Percentiles rank a stretch among this genome's conserved stretches.
These are phyloP conservation scores for Hormaphis cornu DNA, from an alignment of 1,140 invertebrate genomes.

Conservation along the genomic window DNA sequence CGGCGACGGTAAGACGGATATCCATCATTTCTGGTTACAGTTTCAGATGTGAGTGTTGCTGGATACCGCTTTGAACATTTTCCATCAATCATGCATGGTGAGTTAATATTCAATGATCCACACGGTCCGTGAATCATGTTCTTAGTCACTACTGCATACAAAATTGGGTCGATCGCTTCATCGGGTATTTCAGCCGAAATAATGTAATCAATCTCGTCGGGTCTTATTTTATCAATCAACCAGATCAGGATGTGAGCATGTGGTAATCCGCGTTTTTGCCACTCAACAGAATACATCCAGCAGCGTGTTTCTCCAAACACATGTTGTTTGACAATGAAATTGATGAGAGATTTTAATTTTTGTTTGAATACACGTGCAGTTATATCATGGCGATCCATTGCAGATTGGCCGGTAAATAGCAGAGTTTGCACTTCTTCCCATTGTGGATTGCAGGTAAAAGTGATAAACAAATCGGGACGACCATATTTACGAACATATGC, in stretches of 20 bases:
- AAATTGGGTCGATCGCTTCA: conserved; percentile 40
- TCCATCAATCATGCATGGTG: conserved; percentile 45
- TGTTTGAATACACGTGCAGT: conserved; percentile 33
- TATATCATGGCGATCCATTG: conserved; percentile 35
- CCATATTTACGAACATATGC: conserved; percentile 45
- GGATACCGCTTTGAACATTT: conserved; percentile 46
- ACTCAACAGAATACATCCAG: too few species aligned
- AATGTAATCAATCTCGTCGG: conserved; percentile 43
- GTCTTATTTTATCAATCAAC: conserved; percentile 40
- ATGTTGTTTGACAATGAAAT: too few species aligned
- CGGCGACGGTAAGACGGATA: conserved; percentile 42
- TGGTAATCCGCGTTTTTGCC: too few species aligned
- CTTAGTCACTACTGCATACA: conserved; percentile 43
- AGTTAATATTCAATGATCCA: conserved; percentile 43
- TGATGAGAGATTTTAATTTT: conserved; percentile 34
- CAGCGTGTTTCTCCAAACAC: too few species aligned
- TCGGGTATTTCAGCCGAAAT: conserved; percentile 50
- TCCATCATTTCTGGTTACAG: conserved; percentile 39
- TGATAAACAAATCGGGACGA: conserved; percentile 44
- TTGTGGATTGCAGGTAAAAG: conserved; percentile 45
- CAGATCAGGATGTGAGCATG: too few species aligned
- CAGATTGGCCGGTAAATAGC: conserved; percentile 37
- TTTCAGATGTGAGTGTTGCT: conserved; percentile 37
- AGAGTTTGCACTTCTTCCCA: conserved; percentile 43
- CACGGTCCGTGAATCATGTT: conserved; percentile 51